A percentile compares a stretch with the other conserved stretches of the same genome.
These are phyloP conservation scores for Argyrosomus japonicus DNA, from an alignment of 2,113 vertebrate genomes.

Conservation along the genomic window DNA sequence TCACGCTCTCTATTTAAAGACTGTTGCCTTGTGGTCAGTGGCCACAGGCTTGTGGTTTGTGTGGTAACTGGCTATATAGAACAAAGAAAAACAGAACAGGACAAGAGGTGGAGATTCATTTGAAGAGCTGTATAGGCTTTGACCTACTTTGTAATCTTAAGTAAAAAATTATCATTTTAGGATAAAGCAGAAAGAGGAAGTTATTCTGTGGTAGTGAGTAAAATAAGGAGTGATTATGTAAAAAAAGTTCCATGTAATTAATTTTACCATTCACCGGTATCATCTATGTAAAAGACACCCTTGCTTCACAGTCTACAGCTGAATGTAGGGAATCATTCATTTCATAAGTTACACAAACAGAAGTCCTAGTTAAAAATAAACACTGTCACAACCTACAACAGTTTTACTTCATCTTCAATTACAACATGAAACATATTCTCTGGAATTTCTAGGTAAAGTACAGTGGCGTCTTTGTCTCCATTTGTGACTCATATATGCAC, in stretches of 20 bases:
- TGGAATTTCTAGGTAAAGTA: slow-evolving; percentile 21
- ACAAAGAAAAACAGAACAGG: slow-evolving; percentile 60
- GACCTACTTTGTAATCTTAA: slow-evolving; percentile 49
- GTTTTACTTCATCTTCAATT: slow-evolving; percentile 14
- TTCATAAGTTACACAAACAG: not conserved
- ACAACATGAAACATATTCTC: slow-evolving; percentile 20
- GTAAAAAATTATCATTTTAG: slow-evolving; percentile 38
- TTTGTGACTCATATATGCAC: slow-evolving; percentile 38
- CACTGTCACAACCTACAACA: not conserved
- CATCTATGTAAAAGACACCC: not conserved
- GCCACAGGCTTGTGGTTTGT: slow-evolving; percentile 62
- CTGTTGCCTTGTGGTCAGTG: slow-evolving; percentile 63
- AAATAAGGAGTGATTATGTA: slow-evolving; percentile 27
- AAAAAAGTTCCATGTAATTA: slow-evolving; percentile 4
- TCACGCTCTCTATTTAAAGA: slow-evolving; percentile 81
- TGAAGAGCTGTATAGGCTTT: slow-evolving; percentile 20
- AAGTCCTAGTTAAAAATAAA: slow-evolving; percentile 11
- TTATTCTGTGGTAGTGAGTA: not conserved
- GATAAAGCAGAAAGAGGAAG: slow-evolving; percentile 3
- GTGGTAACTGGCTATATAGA: slow-evolving; percentile 45
- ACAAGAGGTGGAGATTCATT: slow-evolving; percentile 3
- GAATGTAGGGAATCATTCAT: not conserved
- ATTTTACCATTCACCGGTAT: slow-evolving; percentile 1
- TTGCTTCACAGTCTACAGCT: not conserved
- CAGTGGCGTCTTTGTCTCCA: slow-evolving; percentile 8